Percentiles rank a stretch among this genome's conserved stretches.
Conservation (phyloP, 2,113 vertebrate genomes). For the Delphinapterus leucas region DNA sequence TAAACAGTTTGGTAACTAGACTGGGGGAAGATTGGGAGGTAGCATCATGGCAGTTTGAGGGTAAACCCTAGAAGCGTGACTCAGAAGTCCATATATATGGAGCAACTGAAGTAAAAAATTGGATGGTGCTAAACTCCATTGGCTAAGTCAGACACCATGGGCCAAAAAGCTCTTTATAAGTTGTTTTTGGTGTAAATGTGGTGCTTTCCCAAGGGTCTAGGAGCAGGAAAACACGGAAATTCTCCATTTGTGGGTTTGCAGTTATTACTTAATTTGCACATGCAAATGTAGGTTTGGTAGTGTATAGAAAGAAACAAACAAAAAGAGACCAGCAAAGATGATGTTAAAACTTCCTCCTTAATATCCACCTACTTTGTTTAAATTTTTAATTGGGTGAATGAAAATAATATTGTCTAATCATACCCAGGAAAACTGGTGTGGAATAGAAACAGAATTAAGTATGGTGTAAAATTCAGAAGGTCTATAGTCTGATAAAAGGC, state of each 20-base stretch:
- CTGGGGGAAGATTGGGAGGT: not conserved
- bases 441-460: not conserved
- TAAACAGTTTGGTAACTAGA: not conserved
- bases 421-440: not conserved
- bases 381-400: not conserved
- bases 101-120: not conserved
- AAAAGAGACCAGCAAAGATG: not conserved
- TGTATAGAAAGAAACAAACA: not conserved
- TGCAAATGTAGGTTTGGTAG: not conserved
- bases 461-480: not conserved
- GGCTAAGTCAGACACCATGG: not conserved
- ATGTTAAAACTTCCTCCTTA: not conserved
- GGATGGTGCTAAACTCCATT: not conserved
- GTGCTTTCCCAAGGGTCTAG: not conserved
- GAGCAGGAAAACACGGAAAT: not conserved
- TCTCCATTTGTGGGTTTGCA: not conserved
- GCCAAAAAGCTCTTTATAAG: not conserved
- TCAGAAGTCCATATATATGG: not conserved
- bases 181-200: not conserved
- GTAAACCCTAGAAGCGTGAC: not conserved
- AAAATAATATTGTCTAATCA: slow-evolving; percentile 15
- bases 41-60: not conserved
- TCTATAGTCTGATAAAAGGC: not conserved
- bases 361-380: not conserved
- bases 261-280: not conserved